A percentile compares a stretch with the other conserved stretches of the same genome.
Conservation (phyloP, 2,113 vertebrate species). For the Percina caprodes region DNA sequence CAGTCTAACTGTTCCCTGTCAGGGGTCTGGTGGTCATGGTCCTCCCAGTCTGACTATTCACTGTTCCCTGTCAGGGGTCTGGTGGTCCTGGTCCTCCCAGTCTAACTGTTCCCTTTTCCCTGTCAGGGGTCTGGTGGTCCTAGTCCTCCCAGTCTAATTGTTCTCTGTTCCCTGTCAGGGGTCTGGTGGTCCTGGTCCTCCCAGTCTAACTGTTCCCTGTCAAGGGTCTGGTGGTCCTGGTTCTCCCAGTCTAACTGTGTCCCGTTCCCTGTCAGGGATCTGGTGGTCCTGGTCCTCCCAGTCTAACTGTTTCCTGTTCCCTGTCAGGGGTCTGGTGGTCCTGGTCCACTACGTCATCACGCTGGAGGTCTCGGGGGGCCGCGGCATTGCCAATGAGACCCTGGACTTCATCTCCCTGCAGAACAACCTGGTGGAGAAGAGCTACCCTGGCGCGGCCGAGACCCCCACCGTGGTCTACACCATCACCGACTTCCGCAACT, state of each 20-base stretch:
- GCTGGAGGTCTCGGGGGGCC: constrained; percentile 84
- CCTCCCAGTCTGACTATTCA: no score
- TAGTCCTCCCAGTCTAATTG: no score
- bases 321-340: constrained; percentile 84
- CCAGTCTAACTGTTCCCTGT: no score
- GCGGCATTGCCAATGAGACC: constrained; percentile 86
- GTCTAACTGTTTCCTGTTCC: no score
- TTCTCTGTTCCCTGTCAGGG: constrained; percentile 75
- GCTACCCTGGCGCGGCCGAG: constrained; percentile 84
- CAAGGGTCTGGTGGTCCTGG: no score
- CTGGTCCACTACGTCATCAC: constrained; percentile 89
- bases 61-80: constrained; percentile 75
- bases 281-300: no score
- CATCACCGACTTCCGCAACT: constrained; percentile 91
- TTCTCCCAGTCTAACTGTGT: no score
- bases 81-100: constrained; percentile 88
- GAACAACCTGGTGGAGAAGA: constrained; percentile 92
- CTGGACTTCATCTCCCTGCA: constrained; percentile 91
- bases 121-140: no score
- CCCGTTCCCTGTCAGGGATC: no score
- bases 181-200: constrained; percentile 88
- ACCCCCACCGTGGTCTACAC: constrained; percentile 91
- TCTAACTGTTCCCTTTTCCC: no score
- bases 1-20: no score
- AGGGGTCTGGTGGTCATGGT: no score